phyloP scores from a whole-genome alignment of 2,797 vertebrate genomes.

The Peromyscus attwateri region DNA sequence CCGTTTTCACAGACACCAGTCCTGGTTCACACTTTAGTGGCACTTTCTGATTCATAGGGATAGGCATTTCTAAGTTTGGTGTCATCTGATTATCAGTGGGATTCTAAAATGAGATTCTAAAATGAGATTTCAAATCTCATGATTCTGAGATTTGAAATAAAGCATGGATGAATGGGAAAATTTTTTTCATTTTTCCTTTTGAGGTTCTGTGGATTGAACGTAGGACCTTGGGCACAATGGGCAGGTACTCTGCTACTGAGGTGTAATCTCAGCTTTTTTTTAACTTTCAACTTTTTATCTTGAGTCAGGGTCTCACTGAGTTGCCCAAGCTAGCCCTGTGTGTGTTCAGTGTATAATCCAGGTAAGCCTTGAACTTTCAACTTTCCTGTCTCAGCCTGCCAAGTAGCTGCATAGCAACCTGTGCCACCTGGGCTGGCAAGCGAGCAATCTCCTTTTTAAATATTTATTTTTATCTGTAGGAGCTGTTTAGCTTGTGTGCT shows the following conservation, averaged over 20 bases:
- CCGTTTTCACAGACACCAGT: not conserved
- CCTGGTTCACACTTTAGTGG: not conserved
- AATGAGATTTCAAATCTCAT: too few species aligned
- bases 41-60: not conserved
- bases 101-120: too few species aligned
- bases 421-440: not conserved
- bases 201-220: not conserved
- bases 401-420: not conserved
- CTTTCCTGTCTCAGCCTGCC: not conserved
- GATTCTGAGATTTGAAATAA: conserved; percentile 67
- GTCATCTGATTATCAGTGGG: not conserved
- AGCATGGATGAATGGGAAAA: not conserved
- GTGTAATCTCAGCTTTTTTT: too few species aligned
- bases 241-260: not conserved
- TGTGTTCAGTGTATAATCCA: not conserved
- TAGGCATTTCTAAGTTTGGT: not conserved
- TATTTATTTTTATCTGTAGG: not conserved
- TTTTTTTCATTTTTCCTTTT: not conserved
- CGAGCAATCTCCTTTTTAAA: not conserved
- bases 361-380: not conserved
- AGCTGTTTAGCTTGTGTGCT: not conserved
- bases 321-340: not conserved
- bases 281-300: not conserved
- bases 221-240: not conserved
- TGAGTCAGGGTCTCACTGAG: not conserved